Conservation (phyloP, 2,113 vertebrate species). For the Rousettus leschenaultii region DNA sequence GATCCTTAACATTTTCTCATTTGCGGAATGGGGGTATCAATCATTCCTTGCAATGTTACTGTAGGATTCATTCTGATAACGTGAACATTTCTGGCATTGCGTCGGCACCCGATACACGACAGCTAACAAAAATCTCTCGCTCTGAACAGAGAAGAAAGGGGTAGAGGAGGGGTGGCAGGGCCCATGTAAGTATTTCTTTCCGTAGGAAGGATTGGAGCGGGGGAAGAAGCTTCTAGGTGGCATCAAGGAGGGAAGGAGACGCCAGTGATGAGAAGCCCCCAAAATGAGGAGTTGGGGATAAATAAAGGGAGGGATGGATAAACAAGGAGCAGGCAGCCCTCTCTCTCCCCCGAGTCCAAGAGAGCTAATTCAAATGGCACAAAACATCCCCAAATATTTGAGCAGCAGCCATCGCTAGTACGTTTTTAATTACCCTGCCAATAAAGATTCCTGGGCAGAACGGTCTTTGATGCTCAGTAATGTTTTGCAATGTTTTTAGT, state of each 20-base stretch:
- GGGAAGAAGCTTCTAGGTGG: neutral
- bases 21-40: neutral
- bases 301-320: neutral
- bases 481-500: slow-evolving; percentile 74
- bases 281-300: neutral
- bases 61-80: neutral
- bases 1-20: neutral
- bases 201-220: neutral
- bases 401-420: slow-evolving; percentile 48
- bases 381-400: slow-evolving; percentile 69
- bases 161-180: neutral
- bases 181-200: neutral
- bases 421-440: slow-evolving; percentile 69
- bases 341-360: neutral
- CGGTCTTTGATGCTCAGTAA: slow-evolving; percentile 56
- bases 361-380: slow-evolving; percentile 35
- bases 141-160: neutral
- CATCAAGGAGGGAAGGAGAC: neutral
- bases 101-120: neutral
- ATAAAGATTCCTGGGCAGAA: slow-evolving; percentile 66
- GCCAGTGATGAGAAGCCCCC: neutral
- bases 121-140: neutral
- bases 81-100: neutral
- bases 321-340: neutral
- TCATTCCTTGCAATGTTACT: neutral